These are phyloP conservation scores for Montipora foliosa DNA, from an alignment of 64 coral and sea anemone genomes.

Conservation along the genomic window DNA sequence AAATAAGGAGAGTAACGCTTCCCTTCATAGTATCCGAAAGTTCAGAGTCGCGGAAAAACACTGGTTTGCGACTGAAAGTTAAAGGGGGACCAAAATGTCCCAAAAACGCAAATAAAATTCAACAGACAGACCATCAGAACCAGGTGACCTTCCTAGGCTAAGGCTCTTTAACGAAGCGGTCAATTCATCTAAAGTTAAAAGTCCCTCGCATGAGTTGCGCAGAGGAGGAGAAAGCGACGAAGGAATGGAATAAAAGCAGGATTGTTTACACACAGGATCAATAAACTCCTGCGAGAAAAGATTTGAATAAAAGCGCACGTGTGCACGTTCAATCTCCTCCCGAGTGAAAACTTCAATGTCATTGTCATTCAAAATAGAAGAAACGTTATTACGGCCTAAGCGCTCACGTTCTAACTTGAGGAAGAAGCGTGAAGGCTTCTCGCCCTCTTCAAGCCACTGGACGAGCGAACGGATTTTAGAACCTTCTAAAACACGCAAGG, in stretches of 20 bases:
- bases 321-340: no score
- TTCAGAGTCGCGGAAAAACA: background rate
- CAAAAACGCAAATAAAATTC: constrained; percentile 44
- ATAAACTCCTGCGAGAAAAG: background rate
- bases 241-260: background rate
- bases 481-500: background rate
- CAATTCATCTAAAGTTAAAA: background rate
- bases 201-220: constrained; percentile 3
- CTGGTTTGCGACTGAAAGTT: background rate
- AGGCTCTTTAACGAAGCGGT: no score
- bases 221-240: background rate
- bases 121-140: constrained; percentile 41
- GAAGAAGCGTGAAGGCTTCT: constrained; percentile 49
- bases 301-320: constrained; percentile 8
- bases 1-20: background rate
- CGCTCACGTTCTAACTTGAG: background rate
- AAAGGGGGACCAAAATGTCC: background rate
- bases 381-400: no score
- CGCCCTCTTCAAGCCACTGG: constrained; percentile 48
- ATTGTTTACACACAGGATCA: background rate
- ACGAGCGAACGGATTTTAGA: background rate
- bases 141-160: background rate
- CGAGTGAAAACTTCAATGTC: no score
- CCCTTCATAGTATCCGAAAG: background rate
- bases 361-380: background rate